These are phyloP conservation scores for Proterorhinus semilunaris DNA, from an alignment of 2,113 vertebrate species.

Conservation along the genomic window DNA sequence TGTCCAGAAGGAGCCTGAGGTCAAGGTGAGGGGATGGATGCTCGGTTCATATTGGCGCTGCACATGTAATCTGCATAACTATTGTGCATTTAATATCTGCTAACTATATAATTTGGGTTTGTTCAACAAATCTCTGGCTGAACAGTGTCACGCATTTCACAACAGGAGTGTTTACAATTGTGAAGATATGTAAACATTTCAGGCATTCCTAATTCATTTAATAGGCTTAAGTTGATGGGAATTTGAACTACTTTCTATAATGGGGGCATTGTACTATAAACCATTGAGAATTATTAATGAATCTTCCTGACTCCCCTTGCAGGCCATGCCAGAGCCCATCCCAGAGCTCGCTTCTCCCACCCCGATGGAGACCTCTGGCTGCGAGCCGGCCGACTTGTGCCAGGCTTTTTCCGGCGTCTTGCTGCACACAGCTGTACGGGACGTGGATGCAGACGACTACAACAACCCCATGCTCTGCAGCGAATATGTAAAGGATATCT, in stretches of 20 bases:
- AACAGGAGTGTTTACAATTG: too few species aligned
- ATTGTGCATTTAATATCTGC: too few species aligned
- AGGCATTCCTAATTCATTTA: too few species aligned
- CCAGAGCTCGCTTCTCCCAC: constrained; percentile 60
- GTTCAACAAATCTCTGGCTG: too few species aligned
- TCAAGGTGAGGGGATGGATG: constrained; percentile 31
- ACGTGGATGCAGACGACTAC: constrained; percentile 78
- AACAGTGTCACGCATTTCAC: too few species aligned
- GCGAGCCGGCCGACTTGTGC: constrained; percentile 69
- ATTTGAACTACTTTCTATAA: too few species aligned
- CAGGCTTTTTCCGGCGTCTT: constrained; percentile 82
- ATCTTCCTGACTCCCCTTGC: neutral
- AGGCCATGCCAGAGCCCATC: constrained; percentile 46
- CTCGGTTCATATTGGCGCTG: neutral
- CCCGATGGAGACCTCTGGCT: constrained; percentile 76
- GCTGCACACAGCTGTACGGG: constrained; percentile 72
- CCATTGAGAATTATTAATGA: too few species aligned
- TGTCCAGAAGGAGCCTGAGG: constrained; percentile 25
- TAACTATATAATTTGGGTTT: too few species aligned
- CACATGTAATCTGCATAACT: neutral
- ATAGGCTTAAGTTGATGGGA: too few species aligned
- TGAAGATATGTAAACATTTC: too few species aligned
- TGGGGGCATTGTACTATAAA: too few species aligned
- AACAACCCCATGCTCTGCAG: constrained; percentile 82
- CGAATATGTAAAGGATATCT: constrained; percentile 85